These are phyloP conservation scores for Pteromalus puparum DNA, from an alignment of 1,140 invertebrate species.

Conservation along the genomic window DNA sequence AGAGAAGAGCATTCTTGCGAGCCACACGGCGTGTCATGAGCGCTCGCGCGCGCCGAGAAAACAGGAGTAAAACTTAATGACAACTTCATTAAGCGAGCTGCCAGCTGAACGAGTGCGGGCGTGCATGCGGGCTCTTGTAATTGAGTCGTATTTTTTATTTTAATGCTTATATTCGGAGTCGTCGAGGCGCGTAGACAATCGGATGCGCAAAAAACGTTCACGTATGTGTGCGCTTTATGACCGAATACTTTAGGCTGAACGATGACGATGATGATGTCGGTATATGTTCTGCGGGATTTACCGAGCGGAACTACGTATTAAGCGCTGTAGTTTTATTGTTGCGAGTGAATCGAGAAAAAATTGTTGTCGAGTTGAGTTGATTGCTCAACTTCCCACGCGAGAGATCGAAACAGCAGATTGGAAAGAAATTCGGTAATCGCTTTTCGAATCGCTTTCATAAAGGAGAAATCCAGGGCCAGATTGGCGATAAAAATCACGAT, in stretches of 20 bases:
- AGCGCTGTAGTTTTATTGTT: background rate
- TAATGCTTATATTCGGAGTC: background rate
- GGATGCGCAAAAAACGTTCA: background rate
- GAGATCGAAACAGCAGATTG: background rate
- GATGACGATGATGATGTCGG: background rate
- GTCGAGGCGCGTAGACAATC: background rate
- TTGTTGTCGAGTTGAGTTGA: background rate
- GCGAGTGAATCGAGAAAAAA: background rate
- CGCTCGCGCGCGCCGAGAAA: background rate
- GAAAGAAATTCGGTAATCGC: background rate
- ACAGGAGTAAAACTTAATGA: slow-evolving; percentile 49
- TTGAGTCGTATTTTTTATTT: slow-evolving; percentile 29
- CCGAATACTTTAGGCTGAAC: background rate
- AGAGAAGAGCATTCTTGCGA: slow-evolving; percentile 30
- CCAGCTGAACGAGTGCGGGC: slow-evolving; percentile 8
- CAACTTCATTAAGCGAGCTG: slow-evolving; percentile 51
- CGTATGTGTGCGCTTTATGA: no score
- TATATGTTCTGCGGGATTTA: background rate
- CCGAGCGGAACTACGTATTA: slow-evolving; percentile 19
- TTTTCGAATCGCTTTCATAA: background rate
- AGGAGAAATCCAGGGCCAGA: background rate
- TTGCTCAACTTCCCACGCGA: no score
- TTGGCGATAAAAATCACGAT: background rate
- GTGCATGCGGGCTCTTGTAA: background rate
- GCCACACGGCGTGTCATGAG: background rate